These are phyloP conservation scores for Thera britannica DNA, from an alignment of 2,888 invertebrate genomes.

Conservation along the genomic window DNA sequence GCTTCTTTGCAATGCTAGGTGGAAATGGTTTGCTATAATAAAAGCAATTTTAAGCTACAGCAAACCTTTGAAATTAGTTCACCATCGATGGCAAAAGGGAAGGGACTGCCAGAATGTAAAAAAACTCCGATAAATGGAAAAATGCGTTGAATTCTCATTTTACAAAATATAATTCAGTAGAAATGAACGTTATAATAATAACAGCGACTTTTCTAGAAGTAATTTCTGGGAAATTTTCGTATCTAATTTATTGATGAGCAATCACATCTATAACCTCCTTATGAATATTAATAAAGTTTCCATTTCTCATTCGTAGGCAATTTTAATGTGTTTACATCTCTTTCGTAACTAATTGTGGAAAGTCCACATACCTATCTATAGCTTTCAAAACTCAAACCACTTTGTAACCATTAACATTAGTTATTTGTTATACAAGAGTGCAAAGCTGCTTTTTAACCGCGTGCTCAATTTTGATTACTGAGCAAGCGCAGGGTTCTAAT, in stretches of 20 bases:
- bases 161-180: background rate
- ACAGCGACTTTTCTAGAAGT: background rate
- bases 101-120: background rate
- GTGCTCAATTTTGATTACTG: no score
- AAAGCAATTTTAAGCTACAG: no score
- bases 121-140: background rate
- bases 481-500: no score
- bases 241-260: slow-evolving; percentile 6
- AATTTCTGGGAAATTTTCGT: slow-evolving; percentile 1
- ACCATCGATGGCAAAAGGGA: background rate
- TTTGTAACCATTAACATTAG: background rate
- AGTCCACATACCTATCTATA: slow-evolving; percentile 13
- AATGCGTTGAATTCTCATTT: no score
- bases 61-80: no score
- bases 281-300: slow-evolving; percentile 33
- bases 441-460: no score
- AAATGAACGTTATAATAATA: background rate
- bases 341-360: slow-evolving; percentile 26
- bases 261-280: slow-evolving; percentile 15
- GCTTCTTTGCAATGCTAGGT: no score
- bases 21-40: no score
- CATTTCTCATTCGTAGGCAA: slow-evolving; percentile 29
- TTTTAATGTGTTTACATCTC: slow-evolving; percentile 20
- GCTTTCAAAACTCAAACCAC: slow-evolving; percentile 2
- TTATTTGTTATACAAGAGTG: no score